phyloP scores from a whole-genome alignment of 1,140 invertebrate genomes.

The Phenacoccus solenopsis region DNA sequence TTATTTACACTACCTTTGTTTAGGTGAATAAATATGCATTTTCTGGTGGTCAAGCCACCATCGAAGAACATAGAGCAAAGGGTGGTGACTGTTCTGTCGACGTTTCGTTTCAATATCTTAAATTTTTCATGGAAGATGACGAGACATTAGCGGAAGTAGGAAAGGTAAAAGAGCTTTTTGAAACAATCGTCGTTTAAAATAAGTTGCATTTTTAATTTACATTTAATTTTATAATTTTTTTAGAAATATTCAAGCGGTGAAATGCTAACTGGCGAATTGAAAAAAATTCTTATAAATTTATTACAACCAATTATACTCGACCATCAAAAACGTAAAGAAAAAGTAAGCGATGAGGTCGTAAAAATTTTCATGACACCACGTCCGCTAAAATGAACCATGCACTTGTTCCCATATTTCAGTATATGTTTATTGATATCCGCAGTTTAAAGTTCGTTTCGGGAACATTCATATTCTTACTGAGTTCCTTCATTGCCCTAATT shows the following conservation, averaged over 20 bases:
- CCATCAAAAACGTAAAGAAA: constrained; percentile 68
- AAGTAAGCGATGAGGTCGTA: constrained; percentile 75
- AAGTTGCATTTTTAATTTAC: constrained; percentile 9
- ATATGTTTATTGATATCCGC: neutral
- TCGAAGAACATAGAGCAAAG: constrained; percentile 80
- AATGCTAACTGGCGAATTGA: constrained; percentile 86
- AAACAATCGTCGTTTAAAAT: too few species aligned
- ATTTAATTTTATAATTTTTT: constrained; percentile 26
- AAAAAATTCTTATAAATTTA: constrained; percentile 74
- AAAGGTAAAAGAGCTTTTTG: constrained; percentile 38
- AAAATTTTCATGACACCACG: constrained; percentile 73
- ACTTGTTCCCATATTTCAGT: neutral
- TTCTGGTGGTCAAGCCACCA: constrained; percentile 83
- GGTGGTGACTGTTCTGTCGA: constrained; percentile 95
- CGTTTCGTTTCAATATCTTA: constrained; percentile 89
- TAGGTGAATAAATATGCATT: constrained; percentile 97
- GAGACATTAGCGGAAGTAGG: constrained; percentile 68
- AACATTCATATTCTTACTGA: too few species aligned
- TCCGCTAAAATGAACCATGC: constrained; percentile 44
- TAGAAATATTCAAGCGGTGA: constrained; percentile 79
- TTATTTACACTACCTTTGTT: constrained; percentile 20
- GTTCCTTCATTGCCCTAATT: too few species aligned
- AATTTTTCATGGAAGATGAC: constrained; percentile 94
- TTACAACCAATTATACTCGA: constrained; percentile 60
- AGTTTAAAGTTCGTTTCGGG: neutral